These are phyloP conservation scores for Seira ritae DNA, from an alignment of 2,888 invertebrate genomes.

Conservation along the genomic window DNA sequence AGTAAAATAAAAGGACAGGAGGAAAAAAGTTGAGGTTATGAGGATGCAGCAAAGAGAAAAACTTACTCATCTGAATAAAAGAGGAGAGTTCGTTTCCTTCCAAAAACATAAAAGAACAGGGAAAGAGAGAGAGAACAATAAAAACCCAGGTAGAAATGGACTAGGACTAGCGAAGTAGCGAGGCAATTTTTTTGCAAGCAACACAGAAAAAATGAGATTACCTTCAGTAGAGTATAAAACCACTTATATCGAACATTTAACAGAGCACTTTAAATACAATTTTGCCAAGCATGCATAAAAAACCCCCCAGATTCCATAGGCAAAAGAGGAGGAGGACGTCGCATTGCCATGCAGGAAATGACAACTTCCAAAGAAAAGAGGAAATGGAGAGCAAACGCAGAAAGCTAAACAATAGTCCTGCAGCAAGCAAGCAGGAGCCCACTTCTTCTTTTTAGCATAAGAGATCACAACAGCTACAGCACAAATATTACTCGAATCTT, in stretches of 20 bases:
- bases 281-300: too few relatives aligned
- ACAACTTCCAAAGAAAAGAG: background rate
- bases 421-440: background rate
- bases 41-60: background rate
- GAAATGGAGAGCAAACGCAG: background rate
- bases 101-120: conserved; percentile 19
- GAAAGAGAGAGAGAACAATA: background rate
- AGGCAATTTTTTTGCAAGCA: background rate
- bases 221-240: too few relatives aligned
- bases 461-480: background rate
- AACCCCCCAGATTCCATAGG: too few relatives aligned
- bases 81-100: background rate
- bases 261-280: too few relatives aligned
- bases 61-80: conserved; percentile 2
- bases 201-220: background rate
- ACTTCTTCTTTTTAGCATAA: background rate
- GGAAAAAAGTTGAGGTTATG: conserved; percentile 29
- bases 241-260: too few relatives aligned
- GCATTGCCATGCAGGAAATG: background rate
- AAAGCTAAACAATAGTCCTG: background rate
- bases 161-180: background rate
- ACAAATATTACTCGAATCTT: background rate
- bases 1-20: conserved; percentile 20
- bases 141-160: background rate
- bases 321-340: too few relatives aligned